A percentile compares a stretch with the other conserved stretches of the same genome.
phyloP scores from a whole-genome alignment of 2,888 invertebrate species.

The Myopa testacea region DNA sequence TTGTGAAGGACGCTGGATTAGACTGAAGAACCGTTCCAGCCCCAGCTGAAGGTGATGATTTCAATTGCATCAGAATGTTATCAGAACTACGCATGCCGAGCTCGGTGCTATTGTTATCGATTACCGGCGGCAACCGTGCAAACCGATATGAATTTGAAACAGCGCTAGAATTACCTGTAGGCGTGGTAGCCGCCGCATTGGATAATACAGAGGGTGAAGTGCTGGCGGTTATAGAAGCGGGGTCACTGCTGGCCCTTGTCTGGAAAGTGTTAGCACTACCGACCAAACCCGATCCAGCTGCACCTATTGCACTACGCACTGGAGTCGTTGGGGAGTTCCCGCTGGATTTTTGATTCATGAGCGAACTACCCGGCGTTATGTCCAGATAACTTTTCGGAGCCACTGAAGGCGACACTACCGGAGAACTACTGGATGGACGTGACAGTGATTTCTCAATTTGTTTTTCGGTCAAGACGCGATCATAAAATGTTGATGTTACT shows the following conservation, averaged over 20 bases:
- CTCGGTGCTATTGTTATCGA: slow-evolving; percentile 28
- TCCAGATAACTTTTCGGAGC: slow-evolving; percentile 60
- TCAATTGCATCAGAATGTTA: slow-evolving; percentile 54
- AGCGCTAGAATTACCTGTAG: slow-evolving; percentile 46
- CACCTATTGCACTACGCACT: slow-evolving; percentile 1
- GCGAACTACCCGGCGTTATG: slow-evolving; percentile 42
- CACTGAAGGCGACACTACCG: slow-evolving; percentile 60
- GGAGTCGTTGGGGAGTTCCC: slow-evolving; percentile 34
- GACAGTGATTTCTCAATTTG: slow-evolving; percentile 63
- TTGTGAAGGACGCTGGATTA: not conserved
- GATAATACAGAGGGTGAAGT: not conserved
- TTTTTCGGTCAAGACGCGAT: slow-evolving; percentile 67
- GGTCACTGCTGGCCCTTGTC: slow-evolving; percentile 10
- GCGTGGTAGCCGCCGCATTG: slow-evolving; percentile 30
- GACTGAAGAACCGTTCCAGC: slow-evolving; percentile 16
- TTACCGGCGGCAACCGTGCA: slow-evolving; percentile 42
- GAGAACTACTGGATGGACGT: slow-evolving; percentile 60
- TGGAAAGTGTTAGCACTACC: slow-evolving; percentile 16
- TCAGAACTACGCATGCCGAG: slow-evolving; percentile 53
- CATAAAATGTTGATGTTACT: slow-evolving; percentile 68
- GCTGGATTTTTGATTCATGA: slow-evolving; percentile 15
- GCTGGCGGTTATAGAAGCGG: slow-evolving; percentile 44
- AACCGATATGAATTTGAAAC: slow-evolving; percentile 45
- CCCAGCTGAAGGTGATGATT: slow-evolving; percentile 44
- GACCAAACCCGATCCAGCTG: slow-evolving; percentile 9